These are phyloP conservation scores for Myopa testacea DNA, from an alignment of 2,888 invertebrate species.

Conservation along the genomic window DNA sequence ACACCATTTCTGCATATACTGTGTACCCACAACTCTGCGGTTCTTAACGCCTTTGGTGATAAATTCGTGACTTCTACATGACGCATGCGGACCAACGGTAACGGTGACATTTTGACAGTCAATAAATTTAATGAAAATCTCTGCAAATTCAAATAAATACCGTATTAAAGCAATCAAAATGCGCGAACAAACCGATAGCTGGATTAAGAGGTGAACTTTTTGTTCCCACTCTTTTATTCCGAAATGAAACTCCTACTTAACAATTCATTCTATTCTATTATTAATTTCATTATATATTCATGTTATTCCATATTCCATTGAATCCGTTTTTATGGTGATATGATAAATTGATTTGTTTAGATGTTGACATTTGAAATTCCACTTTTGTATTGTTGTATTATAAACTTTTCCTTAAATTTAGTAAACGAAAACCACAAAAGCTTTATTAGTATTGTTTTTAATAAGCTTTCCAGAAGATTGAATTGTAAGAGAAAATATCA, in stretches of 20 bases:
- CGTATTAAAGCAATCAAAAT: neutral
- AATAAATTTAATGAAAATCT: neutral
- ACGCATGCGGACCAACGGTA: slow-evolving; percentile 1
- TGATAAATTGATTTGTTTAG: neutral
- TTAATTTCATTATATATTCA: no score
- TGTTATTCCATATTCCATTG: no score
- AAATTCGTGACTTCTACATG: slow-evolving; percentile 28
- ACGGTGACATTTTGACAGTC: slow-evolving; percentile 32
- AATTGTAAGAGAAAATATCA: no score
- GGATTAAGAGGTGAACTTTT: neutral
- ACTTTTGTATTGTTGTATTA: neutral
- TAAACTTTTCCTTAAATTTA: neutral
- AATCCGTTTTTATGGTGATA: no score
- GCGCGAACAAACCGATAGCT: neutral
- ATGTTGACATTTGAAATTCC: neutral
- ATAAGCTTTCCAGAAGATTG: no score
- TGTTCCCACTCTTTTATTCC: neutral
- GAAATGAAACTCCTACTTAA: no score
- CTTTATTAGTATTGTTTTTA: no score
- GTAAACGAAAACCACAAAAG: no score
- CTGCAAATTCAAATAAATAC: neutral
- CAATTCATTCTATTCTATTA: no score
- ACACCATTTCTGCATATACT: no score
- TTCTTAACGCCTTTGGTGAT: slow-evolving; percentile 24
- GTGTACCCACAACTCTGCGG: neutral